These are phyloP conservation scores for Myrmecobius fasciatus DNA, from an alignment of 2,113 vertebrate species.

Conservation along the genomic window DNA sequence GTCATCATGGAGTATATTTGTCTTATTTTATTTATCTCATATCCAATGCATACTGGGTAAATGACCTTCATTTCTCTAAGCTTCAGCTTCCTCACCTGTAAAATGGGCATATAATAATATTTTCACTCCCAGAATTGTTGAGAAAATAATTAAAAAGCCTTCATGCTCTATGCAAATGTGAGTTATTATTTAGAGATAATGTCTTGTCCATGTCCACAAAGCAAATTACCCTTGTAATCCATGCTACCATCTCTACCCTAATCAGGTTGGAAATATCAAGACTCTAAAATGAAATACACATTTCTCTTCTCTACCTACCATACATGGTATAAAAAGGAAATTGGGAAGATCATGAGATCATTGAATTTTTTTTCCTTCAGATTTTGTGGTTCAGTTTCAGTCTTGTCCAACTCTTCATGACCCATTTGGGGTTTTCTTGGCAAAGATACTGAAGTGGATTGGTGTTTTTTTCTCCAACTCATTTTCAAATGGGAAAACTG, in stretches of 20 bases:
- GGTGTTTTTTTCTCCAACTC: too few species aligned
- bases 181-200: neutral
- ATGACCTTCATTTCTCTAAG: neutral
- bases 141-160: neutral
- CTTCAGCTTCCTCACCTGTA: neutral
- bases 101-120: neutral
- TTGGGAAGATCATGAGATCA: neutral
- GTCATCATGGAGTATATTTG: neutral
- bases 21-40: neutral
- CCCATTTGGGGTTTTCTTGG: too few species aligned
- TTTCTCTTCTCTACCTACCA: neutral
- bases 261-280: neutral
- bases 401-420: neutral
- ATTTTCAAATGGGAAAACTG: too few species aligned
- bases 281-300: neutral
- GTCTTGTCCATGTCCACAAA: neutral
- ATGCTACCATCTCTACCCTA: neutral
- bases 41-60: neutral
- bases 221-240: neutral
- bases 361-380: too few species aligned
- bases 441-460: too few species aligned
- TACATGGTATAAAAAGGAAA: neutral
- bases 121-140: neutral
- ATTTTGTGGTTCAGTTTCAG: neutral
- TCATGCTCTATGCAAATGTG: neutral